Base-by-base conservation (phyloP, 2,797 vertebrate species). In the Pteropus rufus region DNA sequence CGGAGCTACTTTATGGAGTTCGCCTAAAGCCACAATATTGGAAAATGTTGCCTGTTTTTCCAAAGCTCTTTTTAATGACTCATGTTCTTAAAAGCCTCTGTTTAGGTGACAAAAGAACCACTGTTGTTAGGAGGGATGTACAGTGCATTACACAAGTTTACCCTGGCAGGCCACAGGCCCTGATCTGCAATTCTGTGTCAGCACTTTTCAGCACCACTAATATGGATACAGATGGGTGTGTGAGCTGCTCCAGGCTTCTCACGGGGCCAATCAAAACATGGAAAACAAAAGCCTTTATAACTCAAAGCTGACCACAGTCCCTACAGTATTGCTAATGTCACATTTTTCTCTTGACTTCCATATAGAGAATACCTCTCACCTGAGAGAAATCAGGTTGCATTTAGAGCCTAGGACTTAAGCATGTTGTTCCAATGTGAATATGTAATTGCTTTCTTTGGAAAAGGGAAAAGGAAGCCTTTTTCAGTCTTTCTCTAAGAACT, bases 51-150 rank as follows among this genome's bases (percentile, higher is more conserved):
- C 82, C 83, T 80, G 72, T n/a, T 87, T 94, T 95, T 69, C 86
- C 70, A 60, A 95, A 97, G 91, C 36, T 91, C 82, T 96, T 96
- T 93, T 91, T 85, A 95, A 95, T 97, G 96, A 97, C 85, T 97
- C 86, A 10, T 94, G 80, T 93, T 95, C 95, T 95, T 97, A 97
- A 97, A 89, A 90, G 82, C 91, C 93, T 96, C 97, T 95, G 88
- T 95, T 94, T 75, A 89, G 90, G 85, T 89, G 96, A 97, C 97
- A 97, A 97, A 97, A 96, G 96, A 94, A 46, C 36, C 95, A 69
- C 83, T 97, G 97, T 97, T 97, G 97, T 96, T 86, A 54, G 89
- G 96, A 81, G 92, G 79, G 90, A 94, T 95, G 89, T 81, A 80
- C 95, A 90, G 94, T 52, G 44, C 56, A 95, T 97, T 81, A 81